phyloP scores from a whole-genome alignment of 1,140 invertebrate species.

The Leucophenga varia region DNA sequence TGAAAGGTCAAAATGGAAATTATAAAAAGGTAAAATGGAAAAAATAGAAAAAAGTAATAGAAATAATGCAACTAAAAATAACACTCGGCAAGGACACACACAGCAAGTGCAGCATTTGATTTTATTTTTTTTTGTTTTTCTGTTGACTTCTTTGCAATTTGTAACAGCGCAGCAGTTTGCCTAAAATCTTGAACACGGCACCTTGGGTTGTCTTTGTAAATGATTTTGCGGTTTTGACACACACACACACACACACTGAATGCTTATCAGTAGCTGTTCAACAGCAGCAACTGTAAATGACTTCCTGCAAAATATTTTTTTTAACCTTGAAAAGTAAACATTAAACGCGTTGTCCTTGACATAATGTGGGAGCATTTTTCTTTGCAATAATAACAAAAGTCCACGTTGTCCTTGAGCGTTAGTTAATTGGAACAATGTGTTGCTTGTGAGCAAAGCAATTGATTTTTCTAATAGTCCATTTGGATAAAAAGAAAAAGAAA shows the following conservation, averaged over 20 bases:
- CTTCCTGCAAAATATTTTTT: too few relatives aligned
- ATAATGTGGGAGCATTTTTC: slow-evolving; percentile 21
- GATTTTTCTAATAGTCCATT: slow-evolving; percentile 3
- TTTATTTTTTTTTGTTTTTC: too few relatives aligned
- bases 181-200: slow-evolving; percentile 11
- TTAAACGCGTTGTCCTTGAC: slow-evolving; percentile 12
- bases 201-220: slow-evolving; percentile 22
- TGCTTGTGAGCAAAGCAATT: neutral
- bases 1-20: too few relatives aligned
- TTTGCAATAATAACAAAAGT: slow-evolving; percentile 1
- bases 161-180: slow-evolving; percentile 26
- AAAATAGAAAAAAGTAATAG: slow-evolving; percentile 11
- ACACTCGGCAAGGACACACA: slow-evolving; percentile 22
- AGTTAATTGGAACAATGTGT: slow-evolving; percentile 19
- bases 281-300: slow-evolving; percentile 47
- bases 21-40: slow-evolving; percentile 10
- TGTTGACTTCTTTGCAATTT: slow-evolving; percentile 31
- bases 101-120: slow-evolving; percentile 36
- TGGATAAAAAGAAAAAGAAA: neutral
- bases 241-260: slow-evolving; percentile 6
- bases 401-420: slow-evolving; percentile 26
- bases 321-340: too few relatives aligned
- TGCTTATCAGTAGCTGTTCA: slow-evolving; percentile 28
- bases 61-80: slow-evolving; percentile 3
- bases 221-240: slow-evolving; percentile 41